phyloP scores from a whole-genome alignment of 2,888 invertebrate species.

The Melanotus villosus region DNA sequence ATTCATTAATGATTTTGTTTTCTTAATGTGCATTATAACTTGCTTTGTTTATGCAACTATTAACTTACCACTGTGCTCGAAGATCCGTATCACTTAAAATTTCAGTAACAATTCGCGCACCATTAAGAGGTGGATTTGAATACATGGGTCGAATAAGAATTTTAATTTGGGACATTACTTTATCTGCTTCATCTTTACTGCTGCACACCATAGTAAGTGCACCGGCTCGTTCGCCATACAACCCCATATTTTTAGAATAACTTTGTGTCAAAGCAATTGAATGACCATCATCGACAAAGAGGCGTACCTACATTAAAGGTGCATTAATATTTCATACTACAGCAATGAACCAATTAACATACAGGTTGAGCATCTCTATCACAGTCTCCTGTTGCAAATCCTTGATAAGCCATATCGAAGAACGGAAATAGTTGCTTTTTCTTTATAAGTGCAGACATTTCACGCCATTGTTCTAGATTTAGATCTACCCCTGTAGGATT shows the following conservation, averaged over 20 bases:
- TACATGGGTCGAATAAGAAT: conserved; percentile 96
- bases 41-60: too few species aligned
- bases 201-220: conserved; percentile 86
- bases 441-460: conserved; percentile 87
- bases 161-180: conserved; percentile 93
- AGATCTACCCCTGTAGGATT: conserved; percentile 98
- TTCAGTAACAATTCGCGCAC: conserved; percentile 89
- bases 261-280: conserved; percentile 91
- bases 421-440: conserved; percentile 87
- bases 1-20: too few species aligned
- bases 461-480: conserved; percentile 88
- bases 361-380: conserved; percentile 89
- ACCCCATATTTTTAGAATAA: conserved; percentile 98
- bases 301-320: conserved; percentile 72
- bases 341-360: conserved; percentile 46
- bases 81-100: conserved; percentile 84
- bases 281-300: conserved; percentile 92
- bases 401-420: conserved; percentile 99
- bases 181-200: conserved; percentile 84
- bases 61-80: conserved; percentile 80
- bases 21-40: too few species aligned
- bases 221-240: conserved; percentile 94
- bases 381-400: conserved; percentile 92
- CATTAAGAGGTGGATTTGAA: conserved; percentile 97
- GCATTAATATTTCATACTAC: not conserved